Evolutionary conservation across 1,140 invertebrate genomes (phyloP), one percentile per base, ranked within the genome.

Genomic region (Rhopalosiphum padi): DNA sequence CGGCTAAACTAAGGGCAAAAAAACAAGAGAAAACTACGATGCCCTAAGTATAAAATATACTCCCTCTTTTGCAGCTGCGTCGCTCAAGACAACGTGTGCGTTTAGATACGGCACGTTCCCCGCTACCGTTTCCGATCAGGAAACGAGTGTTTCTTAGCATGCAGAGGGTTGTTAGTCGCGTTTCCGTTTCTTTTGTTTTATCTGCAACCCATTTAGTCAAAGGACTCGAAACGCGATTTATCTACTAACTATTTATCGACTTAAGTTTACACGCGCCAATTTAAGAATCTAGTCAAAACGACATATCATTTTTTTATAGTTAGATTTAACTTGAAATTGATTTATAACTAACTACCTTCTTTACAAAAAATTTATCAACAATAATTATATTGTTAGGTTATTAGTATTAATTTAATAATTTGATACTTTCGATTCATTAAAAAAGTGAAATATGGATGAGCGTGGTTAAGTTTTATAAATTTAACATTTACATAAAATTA

Each of bases 41-140:
- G 35, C n/a, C 15, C 35, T 41, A 53, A 86, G 91, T 55, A 55
- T 37, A 77, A 30, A 77, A 35, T 77, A 77, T n/a, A 77, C 60
- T 87, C 48, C 25, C 48, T n/a, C 35, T 90, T 60, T 41, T 53
- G 91, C 91, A 93, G 91, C 91, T 86, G 91, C 77, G 82, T 86
- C 43, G 90, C 30, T 37, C 43, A 83, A 91, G n/a, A 91, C 82
- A 37, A 91, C 82, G 82, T n/a, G 82, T 55, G 91, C 30, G 82
- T 46, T 91, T 91, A 91, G 90, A 91, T 83, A 91, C 46, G 48
- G 77, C 91, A 92, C 91, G 48, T 85, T 85, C 48, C 77, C 55
- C 91, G 15, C n/a, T 35, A 7, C 21, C 22, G 46, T 83, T 53
- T 92, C 77, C 77, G 77, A 92, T 41, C 91, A 43, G 68, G 68